Evolutionary conservation across 2,888 invertebrate species (phyloP), one percentile per base, ranked within the genome.

Genomic region (Pachydiplax longipennis): DNA sequence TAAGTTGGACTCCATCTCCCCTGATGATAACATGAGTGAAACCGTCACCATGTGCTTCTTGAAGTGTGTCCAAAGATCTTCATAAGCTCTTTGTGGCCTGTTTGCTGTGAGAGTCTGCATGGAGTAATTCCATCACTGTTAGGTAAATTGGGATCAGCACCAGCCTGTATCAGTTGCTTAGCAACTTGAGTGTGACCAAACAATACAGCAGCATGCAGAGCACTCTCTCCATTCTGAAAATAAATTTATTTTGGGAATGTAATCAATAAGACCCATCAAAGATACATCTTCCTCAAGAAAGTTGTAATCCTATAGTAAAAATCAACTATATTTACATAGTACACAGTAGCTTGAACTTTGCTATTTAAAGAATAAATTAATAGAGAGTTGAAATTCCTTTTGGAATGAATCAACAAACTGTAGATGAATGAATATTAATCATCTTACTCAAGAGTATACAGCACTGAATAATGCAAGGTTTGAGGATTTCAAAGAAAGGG

Each of bases 121-220:
- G 97, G 95, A 0, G 96, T 96, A 90, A 95, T 94, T 4, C 96
- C 96, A 91, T 97, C 97, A 94, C 96, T 96, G 93, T 98, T 97
- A 93, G 95, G 95, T 91, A 97, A 93, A 92, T 94, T 94, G 82
- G 96, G 95, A 94, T 97, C 95, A 90, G 96, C 95, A 81, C 96
- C 97, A 92, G 96, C 96, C 91, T 95, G 96, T 83, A 97, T 95
- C 80, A 98, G 94, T 93, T 97, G 96, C 93, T 97, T 96, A 91
- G 97, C 97, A 90, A 98, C 97, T 4, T 96, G 94, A 93, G 97
- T 95, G 93, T 98, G 97, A 0, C 98, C 98, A 94, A 97, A 98
- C 95, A 98, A 96, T 65, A 97, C 97, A 4, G 98, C 98, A 87
- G 98, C 98, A 95, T 99, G 99, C 90, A 99, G 94, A 0, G 98